Percentiles rank a stretch among this genome's conserved stretches.
phyloP scores from a whole-genome alignment of 2,797 vertebrate genomes.

The Erpetoichthys calabaricus region DNA sequence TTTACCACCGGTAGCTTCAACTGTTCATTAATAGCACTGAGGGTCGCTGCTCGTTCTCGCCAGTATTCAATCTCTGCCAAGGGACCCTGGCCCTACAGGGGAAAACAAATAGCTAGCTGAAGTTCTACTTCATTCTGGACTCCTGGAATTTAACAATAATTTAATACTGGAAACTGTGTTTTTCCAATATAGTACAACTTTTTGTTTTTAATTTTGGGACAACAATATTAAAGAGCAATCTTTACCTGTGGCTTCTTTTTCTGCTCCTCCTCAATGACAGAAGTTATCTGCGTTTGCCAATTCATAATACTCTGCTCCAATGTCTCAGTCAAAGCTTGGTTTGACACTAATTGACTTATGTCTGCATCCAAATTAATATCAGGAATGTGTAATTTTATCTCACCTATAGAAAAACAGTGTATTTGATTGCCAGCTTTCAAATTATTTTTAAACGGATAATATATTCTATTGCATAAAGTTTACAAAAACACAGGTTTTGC shows the following conservation, averaged over 20 bases:
- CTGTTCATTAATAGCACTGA: conserved; percentile 64
- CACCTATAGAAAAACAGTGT: conserved; percentile 36
- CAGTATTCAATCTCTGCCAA: conserved; percentile 76
- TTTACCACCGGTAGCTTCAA: conserved; percentile 56
- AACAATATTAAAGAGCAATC: conserved; percentile 1
- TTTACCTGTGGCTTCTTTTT: conserved; percentile 68
- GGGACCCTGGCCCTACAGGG: conserved; percentile 54
- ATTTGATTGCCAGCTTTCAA: neutral
- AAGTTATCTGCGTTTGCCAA: conserved; percentile 71
- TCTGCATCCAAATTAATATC: conserved; percentile 50
- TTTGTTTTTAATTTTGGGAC: neutral
- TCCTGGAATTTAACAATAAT: neutral
- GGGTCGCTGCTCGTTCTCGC: conserved; percentile 54
- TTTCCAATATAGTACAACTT: no score
- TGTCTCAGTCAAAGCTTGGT: conserved; percentile 41
- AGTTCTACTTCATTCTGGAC: neutral
- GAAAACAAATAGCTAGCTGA: neutral
- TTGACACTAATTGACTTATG: conserved; percentile 34
- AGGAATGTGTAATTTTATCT: conserved; percentile 64
- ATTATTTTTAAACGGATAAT: no score
- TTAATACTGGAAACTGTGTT: no score
- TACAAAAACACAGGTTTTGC: no score
- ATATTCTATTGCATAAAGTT: no score
- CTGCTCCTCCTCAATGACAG: conserved; percentile 53
- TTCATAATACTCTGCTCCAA: conserved; percentile 64